Percentiles rank a stretch among this genome's conserved stretches.
These are phyloP conservation scores for Torymus auratus DNA, from an alignment of 2,888 invertebrate genomes.

Conservation along the genomic window DNA sequence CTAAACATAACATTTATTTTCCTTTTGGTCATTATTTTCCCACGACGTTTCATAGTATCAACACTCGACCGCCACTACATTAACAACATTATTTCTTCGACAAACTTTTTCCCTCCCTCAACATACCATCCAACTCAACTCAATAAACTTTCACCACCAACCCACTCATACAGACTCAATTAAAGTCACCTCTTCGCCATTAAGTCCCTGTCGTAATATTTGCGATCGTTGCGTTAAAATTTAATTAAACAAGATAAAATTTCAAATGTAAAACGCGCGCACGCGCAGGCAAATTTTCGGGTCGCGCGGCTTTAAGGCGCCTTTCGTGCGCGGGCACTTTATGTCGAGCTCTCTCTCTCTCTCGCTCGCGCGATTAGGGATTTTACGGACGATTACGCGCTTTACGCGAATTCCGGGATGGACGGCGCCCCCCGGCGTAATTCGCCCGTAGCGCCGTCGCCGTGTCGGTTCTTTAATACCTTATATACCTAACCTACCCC, in stretches of 20 bases:
- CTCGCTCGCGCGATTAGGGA: conserved; percentile 60
- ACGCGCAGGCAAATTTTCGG: conserved; percentile 25
- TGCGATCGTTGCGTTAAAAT: conserved; percentile 10
- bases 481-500: too few species aligned
- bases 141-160: too few species aligned
- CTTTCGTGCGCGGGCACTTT: conserved; percentile 60
- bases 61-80: too few species aligned
- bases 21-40: too few species aligned
- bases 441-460: neutral
- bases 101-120: too few species aligned
- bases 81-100: too few species aligned
- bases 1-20: too few species aligned
- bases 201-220: neutral
- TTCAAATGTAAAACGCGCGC: conserved; percentile 19
- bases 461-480: conserved; percentile 3
- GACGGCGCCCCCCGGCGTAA: neutral
- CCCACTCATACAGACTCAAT: too few species aligned
- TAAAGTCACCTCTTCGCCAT: neutral
- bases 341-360: conserved; percentile 53
- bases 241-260: conserved; percentile 38
- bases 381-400: conserved; percentile 63
- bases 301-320: conserved; percentile 38
- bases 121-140: too few species aligned
- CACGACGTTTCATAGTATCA: too few species aligned
- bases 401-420: conserved; percentile 51